Evolutionary conservation across 2,888 invertebrate species (phyloP), one percentile per base, ranked within the genome.

Genomic region (Pachliopta kotzebuea): DNA sequence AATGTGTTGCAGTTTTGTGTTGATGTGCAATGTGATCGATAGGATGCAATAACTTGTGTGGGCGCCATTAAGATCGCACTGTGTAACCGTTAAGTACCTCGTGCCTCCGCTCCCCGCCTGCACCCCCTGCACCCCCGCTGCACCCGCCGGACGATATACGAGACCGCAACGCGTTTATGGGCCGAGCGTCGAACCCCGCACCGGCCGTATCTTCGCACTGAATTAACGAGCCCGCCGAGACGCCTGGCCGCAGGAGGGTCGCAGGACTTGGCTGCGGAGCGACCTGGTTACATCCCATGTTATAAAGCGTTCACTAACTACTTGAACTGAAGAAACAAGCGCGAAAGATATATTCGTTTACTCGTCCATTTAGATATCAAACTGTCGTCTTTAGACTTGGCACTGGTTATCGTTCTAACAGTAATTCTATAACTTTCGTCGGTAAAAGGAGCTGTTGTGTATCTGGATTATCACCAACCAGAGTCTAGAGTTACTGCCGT

Each of bases 161-260:
- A 29, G 59, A 49, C 63, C 63, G 55, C 59, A 45, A 4, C n/a
- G 58, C 29, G 53, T 42, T 54, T 20, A 20, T 26, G 37, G 26
- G 53, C 57, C 23, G 26, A 42, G 23, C 56, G 20, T 54, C 63
- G 57, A 54, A 49, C 54, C 57, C 58, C 21, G 53, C 31, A 17
- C 62, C 24, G 50, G 11, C 20, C 56, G 49, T 62, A 50, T 56
- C 56, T 50, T 24, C 37, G 42, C 55, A 55, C 59, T 55, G 59
- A 29, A 59, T 53, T 63, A 55, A 63, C 59, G 59, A 56, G 56
- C 31, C 56, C 59, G 31, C 55, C 1, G 53, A 55, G 54, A 56
- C 62, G 56, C 7, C 50, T 24, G 52, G 23, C 37, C 49, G 56
- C 56, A 20, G 60, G 42, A 53, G 53, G 53, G 53, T 54, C 37